phyloP scores from a whole-genome alignment of 2,888 invertebrate species.

The Xestia sexstrigata region DNA sequence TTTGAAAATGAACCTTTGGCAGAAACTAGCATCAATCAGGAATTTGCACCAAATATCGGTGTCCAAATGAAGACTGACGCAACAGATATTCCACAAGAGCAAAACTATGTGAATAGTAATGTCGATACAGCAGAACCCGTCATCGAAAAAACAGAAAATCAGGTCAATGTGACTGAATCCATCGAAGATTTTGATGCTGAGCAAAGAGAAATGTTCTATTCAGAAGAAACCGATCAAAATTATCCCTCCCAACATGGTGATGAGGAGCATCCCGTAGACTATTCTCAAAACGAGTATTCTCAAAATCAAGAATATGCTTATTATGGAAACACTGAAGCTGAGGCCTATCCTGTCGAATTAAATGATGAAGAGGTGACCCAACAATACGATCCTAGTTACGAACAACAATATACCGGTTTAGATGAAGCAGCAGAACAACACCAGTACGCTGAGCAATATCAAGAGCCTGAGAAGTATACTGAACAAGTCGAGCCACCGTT shows the following conservation, averaged over 20 bases:
- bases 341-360: slow-evolving; percentile 72
- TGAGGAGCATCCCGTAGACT: slow-evolving; percentile 61
- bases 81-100: slow-evolving; percentile 60
- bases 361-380: slow-evolving; percentile 78
- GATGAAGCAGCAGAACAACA: slow-evolving; percentile 60
- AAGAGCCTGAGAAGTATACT: slow-evolving; percentile 20
- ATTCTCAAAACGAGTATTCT: slow-evolving; percentile 66
- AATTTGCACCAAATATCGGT: slow-evolving; percentile 64
- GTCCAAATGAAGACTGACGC: slow-evolving; percentile 63
- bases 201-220: slow-evolving; percentile 80
- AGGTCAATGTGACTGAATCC: slow-evolving; percentile 32
- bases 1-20: slow-evolving; percentile 62
- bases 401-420: slow-evolving; percentile 76
- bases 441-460: slow-evolving; percentile 51
- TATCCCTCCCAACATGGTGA: slow-evolving; percentile 67
- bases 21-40: slow-evolving; percentile 65
- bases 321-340: slow-evolving; percentile 74
- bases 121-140: slow-evolving; percentile 21
- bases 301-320: slow-evolving; percentile 75
- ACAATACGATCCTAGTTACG: slow-evolving; percentile 81
- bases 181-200: slow-evolving; percentile 79
- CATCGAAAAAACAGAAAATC: slow-evolving; percentile 22
- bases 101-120: slow-evolving; percentile 33
- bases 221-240: slow-evolving; percentile 72
- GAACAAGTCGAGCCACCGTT: slow-evolving; percentile 44